Percentiles rank a stretch among this genome's conserved stretches.
These are phyloP conservation scores for Montipora efflorescens DNA, from an alignment of 64 coral and sea anemone genomes.

Conservation along the genomic window DNA sequence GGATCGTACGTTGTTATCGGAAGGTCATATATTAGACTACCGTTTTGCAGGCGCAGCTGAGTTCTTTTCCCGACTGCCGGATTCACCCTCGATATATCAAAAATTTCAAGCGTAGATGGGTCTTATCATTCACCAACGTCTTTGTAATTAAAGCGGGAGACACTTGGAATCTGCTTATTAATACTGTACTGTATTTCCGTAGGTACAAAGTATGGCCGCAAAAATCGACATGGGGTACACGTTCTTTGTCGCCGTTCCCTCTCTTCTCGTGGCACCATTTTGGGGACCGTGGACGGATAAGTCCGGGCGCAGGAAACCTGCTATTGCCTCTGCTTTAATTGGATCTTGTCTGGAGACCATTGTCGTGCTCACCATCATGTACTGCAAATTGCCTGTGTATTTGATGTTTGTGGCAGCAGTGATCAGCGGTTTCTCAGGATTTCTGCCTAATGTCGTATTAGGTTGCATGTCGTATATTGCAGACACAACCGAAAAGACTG, in stretches of 20 bases:
- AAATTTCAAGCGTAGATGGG: no score
- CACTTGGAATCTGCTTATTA: no score
- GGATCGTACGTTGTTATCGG: no score
- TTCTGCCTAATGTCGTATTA: not conserved
- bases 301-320: conserved; percentile 26
- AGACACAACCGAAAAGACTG: conserved; percentile 2
- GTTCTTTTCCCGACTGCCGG: no score
- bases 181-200: not conserved
- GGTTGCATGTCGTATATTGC: conserved; percentile 44
- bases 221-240: conserved; percentile 56
- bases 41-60: no score
- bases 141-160: no score
- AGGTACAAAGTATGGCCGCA: conserved; percentile 77
- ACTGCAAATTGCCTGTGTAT: conserved; percentile 24
- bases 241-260: not conserved
- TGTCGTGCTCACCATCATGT: conserved; percentile 20
- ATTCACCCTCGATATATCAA: no score
- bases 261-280: conserved; percentile 40
- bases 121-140: no score
- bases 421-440: conserved; percentile 22
- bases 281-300: conserved; percentile 66
- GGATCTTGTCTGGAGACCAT: not conserved
- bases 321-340: conserved; percentile 14
- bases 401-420: conserved; percentile 9
- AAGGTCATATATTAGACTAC: no score